These are phyloP conservation scores for Holotrichia oblita DNA, from an alignment of 1,140 invertebrate genomes.

Conservation along the genomic window DNA sequence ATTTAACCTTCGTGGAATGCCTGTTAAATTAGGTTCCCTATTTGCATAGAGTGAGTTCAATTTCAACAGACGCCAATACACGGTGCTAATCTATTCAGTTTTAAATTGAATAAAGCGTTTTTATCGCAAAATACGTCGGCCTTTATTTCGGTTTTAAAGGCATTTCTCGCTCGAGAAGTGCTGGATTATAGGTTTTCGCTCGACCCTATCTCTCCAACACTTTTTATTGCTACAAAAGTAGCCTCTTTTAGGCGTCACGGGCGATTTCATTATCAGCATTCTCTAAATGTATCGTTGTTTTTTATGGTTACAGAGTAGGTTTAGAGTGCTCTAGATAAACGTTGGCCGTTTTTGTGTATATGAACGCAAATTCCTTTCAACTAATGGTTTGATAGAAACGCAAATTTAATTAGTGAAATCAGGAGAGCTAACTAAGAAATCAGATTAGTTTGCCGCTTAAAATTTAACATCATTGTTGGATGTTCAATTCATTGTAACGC, in stretches of 20 bases:
- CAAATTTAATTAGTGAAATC: constrained; percentile 7
- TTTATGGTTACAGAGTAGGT: constrained; percentile 1
- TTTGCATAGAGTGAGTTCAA: constrained; percentile 31
- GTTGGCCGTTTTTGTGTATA: not conserved
- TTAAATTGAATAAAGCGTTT: constrained; percentile 36
- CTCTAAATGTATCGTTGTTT: constrained; percentile 35
- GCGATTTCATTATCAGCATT: constrained; percentile 34
- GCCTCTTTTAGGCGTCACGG: constrained; percentile 24
- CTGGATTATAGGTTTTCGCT: constrained; percentile 31
- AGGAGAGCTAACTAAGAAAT: not conserved
- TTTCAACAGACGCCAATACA: constrained; percentile 18
- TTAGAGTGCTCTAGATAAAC: constrained; percentile 6
- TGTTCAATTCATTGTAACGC: too few relatives aligned
- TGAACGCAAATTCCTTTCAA: not conserved
- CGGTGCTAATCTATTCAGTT: constrained; percentile 35
- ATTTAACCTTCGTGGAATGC: constrained; percentile 11
- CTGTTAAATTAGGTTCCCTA: constrained; percentile 14
- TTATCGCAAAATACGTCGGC: constrained; percentile 19
- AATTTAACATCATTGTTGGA: too few relatives aligned
- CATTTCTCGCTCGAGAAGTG: constrained; percentile 30
- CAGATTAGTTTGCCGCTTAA: too few relatives aligned
- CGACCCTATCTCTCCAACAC: constrained; percentile 29
- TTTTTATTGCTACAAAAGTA: constrained; percentile 27
- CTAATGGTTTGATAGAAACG: constrained; percentile 19
- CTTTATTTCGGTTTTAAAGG: constrained; percentile 36